These are phyloP conservation scores for Morinoia aosen DNA, from an alignment of 2,888 invertebrate species.

Conservation along the genomic window DNA sequence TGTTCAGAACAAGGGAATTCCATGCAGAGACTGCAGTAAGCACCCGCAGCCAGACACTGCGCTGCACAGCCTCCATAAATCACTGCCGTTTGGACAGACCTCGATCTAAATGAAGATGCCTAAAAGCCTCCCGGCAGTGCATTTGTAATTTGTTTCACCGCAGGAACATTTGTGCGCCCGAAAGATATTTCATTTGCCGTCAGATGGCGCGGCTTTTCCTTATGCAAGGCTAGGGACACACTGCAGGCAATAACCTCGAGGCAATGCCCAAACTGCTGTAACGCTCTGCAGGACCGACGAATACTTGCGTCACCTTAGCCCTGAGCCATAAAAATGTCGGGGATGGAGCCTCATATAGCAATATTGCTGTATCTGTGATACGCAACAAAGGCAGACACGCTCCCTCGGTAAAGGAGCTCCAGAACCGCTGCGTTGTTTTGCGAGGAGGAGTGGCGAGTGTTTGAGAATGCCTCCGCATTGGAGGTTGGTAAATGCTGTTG, in stretches of 20 bases:
- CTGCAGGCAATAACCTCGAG: slow-evolving; percentile 13
- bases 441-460: neutral
- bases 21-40: neutral
- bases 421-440: neutral
- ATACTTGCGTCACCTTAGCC: neutral
- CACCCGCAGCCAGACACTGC: neutral
- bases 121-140: neutral
- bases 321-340: slow-evolving; percentile 28
- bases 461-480: neutral
- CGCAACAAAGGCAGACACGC: slow-evolving; percentile 20
- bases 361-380: slow-evolving; percentile 43
- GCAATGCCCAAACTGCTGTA: neutral
- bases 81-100: neutral
- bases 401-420: slow-evolving; percentile 7
- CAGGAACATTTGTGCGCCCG: slow-evolving; percentile 16
- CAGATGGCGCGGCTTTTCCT: slow-evolving; percentile 18
- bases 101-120: slow-evolving; percentile 18
- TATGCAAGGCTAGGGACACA: slow-evolving; percentile 26
- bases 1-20: neutral
- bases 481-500: neutral
- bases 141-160: slow-evolving; percentile 17
- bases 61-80: neutral
- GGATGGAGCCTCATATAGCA: slow-evolving; percentile 43
- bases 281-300: neutral
- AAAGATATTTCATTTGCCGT: slow-evolving; percentile 16